Evolutionary conservation across 2,797 vertebrate species (phyloP), one percentile per base, ranked within the genome.

Genomic region (Pantherophis alleghaniensis): DNA sequence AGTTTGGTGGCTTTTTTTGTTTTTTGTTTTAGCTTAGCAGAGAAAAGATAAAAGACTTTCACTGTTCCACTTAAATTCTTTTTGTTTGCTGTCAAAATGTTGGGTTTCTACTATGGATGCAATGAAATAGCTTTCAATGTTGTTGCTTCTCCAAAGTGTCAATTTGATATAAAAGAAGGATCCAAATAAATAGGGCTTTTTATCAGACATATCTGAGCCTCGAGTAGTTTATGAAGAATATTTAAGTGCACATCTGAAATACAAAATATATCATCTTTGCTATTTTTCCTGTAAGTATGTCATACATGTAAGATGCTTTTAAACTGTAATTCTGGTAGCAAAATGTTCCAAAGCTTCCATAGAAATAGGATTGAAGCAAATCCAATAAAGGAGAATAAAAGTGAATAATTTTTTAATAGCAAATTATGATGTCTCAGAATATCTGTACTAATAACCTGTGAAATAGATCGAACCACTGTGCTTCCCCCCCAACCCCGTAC

Each of bases 211-310:
- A 16, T 59, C 37, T 26, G 13, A 83, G 12, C 83, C 32, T 79
- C 16, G 13, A 86, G 28, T 91, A 60, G 7, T 24, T 37, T 74
- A 55, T 24, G 24, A 26, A 28, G 59, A 56, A 90, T 90, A 24
- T 55, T 90, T 74, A 32, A 56, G 11, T 74, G 20, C 18, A 66
- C 92, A 88, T 60, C 9, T 89, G 91, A 74, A 60, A 91, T 87
- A 93, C 42, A 63, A 66, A 87, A 94, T 61, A 89, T 91, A 90
- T 63, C 47, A 0, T 87, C 74, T 7, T 0, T 89, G 93, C 83
- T 88, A 83, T 91, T 90, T 90, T 4, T 89, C 93, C 18, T 53
- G 53, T 0, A 91, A 88, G 95, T 96, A 94, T 95, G 95, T 95
- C 97, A 92, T 14, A 32, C 51, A 56, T 26, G 26, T 37, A 32